These are phyloP conservation scores for Gymnorhina tibicen DNA, from an alignment of 2,113 vertebrate species.

Conservation along the genomic window DNA sequence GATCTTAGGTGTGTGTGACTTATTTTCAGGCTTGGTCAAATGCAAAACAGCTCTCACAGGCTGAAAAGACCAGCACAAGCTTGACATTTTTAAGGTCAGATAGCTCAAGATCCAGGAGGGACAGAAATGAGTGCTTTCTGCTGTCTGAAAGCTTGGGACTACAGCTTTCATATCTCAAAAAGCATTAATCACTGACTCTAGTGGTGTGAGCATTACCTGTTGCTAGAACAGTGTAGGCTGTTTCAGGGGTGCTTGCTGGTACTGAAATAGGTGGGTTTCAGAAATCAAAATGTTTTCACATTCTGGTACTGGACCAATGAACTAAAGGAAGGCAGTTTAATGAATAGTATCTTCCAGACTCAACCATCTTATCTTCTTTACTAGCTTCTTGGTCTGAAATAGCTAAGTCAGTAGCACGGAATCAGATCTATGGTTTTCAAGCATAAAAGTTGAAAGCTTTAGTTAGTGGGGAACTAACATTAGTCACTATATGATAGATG, in stretches of 20 bases:
- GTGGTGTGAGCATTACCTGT: not conserved
- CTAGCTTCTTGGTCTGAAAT: not conserved
- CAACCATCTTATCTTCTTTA: not conserved
- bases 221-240: not conserved
- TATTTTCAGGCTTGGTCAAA: not conserved
- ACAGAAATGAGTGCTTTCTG: not conserved
- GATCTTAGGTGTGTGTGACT: not conserved
- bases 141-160: not conserved
- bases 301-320: not conserved
- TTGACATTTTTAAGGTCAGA: slow-evolving; percentile 4
- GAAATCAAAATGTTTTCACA: not conserved
- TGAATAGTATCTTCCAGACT: not conserved
- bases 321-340: not conserved
- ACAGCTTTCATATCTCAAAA: slow-evolving; percentile 8
- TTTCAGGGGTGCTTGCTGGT: not conserved
- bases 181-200: not conserved
- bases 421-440: not conserved
- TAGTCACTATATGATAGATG: not conserved
- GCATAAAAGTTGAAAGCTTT: not conserved
- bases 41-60: not conserved
- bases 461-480: not conserved
- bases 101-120: not conserved
- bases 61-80: not conserved
- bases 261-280: not conserved
- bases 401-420: not conserved